These are phyloP conservation scores for Lycocorax pyrrhopterus DNA, from an alignment of 2,113 vertebrate genomes.

Conservation along the genomic window DNA sequence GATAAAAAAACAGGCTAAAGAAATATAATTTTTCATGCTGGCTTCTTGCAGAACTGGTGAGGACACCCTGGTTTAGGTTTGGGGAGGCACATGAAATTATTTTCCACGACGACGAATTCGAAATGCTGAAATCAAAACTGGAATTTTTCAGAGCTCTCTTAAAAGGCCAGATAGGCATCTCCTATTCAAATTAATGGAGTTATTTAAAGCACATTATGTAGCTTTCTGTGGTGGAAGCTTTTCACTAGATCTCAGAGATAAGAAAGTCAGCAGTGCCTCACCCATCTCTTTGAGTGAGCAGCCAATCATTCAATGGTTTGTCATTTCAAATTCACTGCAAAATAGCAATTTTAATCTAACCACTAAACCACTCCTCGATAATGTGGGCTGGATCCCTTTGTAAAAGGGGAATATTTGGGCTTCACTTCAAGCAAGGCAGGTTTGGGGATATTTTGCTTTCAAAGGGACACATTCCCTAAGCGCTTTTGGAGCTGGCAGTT, in stretches of 20 bases:
- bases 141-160: not conserved
- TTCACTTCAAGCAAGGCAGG: not conserved
- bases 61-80: not conserved
- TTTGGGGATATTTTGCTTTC: not conserved
- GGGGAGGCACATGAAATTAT: not conserved
- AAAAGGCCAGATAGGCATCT: not conserved
- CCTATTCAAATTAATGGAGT: not conserved
- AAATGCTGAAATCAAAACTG: not conserved
- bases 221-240: not conserved
- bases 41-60: not conserved
- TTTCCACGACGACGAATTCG: not conserved
- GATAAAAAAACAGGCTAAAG: not conserved
- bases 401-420: not conserved
- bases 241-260: not conserved
- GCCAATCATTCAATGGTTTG: not conserved
- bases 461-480: not conserved
- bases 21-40: not conserved
- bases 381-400: not conserved
- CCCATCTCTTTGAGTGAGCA: not conserved
- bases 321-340: not conserved
- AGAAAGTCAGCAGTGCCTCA: not conserved
- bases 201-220: not conserved
- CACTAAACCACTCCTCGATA: not conserved
- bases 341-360: not conserved
- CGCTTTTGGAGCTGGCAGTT: not conserved